Percentiles rank a stretch among this genome's conserved stretches.
Evolutionary conservation across 2,888 invertebrate species (phyloP).

Genomic region (Nemotelus nigrinus): DNA sequence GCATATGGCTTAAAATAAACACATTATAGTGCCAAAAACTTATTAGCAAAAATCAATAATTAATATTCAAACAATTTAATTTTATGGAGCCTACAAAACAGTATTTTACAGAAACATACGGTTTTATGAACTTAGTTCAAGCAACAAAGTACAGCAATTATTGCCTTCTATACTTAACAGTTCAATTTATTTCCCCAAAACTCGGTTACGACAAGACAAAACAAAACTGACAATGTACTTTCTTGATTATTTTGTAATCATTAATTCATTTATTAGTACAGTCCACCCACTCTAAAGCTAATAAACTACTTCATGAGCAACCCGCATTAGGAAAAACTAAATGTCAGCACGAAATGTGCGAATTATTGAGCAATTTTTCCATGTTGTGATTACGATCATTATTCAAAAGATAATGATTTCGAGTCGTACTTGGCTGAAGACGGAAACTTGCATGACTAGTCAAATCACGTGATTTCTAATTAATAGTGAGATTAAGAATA

Average conservation of each 20-base stretch:
- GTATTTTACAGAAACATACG: too few species aligned
- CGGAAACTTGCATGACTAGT: background rate
- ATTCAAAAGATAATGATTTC: constrained; percentile 29
- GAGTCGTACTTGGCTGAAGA: background rate
- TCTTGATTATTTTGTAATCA: background rate
- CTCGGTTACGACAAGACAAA: too few species aligned
- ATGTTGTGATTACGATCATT: background rate
- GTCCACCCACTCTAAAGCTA: background rate
- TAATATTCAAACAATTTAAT: too few species aligned
- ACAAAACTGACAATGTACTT: too few species aligned
- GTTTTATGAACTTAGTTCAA: too few species aligned
- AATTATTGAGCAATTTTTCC: constrained; percentile 18
- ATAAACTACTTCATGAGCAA: constrained; percentile 2
- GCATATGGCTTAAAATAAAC: too few species aligned
- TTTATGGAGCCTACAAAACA: too few species aligned
- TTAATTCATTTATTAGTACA: constrained; percentile 17
- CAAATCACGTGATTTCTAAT: background rate
- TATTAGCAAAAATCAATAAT: too few species aligned
- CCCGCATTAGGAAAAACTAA: background rate
- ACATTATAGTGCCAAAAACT: too few species aligned
- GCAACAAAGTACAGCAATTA: too few species aligned
- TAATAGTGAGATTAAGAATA: background rate
- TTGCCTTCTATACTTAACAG: too few species aligned
- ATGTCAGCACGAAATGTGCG: constrained; percentile 28
- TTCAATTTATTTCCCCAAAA: too few species aligned